These are phyloP conservation scores for Ormyrus thymus DNA, from an alignment of 2,888 invertebrate genomes.

Conservation along the genomic window DNA sequence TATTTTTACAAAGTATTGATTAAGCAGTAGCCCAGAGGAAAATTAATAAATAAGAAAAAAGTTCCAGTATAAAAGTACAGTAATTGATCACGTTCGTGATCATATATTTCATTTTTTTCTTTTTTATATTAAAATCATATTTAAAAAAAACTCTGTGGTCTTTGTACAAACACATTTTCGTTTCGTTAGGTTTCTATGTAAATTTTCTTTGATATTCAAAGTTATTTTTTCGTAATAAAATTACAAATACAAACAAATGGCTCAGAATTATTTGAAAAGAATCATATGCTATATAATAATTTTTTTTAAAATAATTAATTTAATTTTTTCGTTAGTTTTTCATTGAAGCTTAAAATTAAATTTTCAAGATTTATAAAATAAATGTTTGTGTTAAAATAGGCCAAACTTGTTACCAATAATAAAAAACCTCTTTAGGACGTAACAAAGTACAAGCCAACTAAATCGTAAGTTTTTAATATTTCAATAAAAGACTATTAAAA, in stretches of 20 bases:
- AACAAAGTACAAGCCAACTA: no score
- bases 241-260: constrained; percentile 35
- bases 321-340: no score
- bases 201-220: constrained; percentile 56
- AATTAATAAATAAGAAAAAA: constrained; percentile 63
- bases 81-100: constrained; percentile 30
- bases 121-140: constrained; percentile 24
- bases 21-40: constrained; percentile 68
- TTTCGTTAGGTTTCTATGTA: constrained; percentile 53
- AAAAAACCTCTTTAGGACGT: no score
- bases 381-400: no score
- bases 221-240: constrained; percentile 55
- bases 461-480: no score
- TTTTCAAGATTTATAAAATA: no score
- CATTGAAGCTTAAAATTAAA: no score
- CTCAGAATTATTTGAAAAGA: no score
- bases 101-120: constrained; percentile 44
- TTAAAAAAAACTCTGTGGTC: constrained; percentile 34
- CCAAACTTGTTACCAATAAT: no score
- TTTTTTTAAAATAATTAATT: no score
- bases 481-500: no score
- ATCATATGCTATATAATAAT: no score
- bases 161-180: constrained; percentile 50
- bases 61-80: constrained; percentile 48
- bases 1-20: constrained; percentile 73